Conservation (phyloP, 2,113 vertebrate genomes). For the Dromas ardeola region DNA sequence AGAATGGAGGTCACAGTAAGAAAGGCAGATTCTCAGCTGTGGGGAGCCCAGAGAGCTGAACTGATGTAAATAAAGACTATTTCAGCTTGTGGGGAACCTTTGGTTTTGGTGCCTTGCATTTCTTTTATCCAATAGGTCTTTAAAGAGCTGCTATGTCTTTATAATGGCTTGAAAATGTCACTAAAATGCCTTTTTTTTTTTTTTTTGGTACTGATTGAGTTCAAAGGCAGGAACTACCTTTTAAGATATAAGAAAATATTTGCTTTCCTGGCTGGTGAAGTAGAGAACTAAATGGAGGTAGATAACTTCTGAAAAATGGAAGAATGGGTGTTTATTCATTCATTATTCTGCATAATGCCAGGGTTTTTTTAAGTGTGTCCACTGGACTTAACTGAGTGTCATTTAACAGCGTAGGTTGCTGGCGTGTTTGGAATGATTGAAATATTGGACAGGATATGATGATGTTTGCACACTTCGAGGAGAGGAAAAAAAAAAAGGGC, state of each 20-base stretch:
- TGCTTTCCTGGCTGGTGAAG: not conserved
- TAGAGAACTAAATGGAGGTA: not conserved
- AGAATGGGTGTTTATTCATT: not conserved
- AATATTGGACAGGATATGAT: not conserved
- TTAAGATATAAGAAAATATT: not conserved
- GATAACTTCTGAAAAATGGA: not conserved
- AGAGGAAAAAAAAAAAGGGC: no score
- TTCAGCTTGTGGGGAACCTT: not conserved
- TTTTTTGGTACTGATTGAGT: not conserved
- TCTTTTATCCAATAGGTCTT: not conserved
- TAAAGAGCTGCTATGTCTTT: not conserved
- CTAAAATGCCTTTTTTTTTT: not conserved
- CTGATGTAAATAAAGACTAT: not conserved
- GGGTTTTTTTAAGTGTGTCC: not conserved
- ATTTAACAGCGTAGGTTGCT: not conserved
- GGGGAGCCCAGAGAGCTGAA: not conserved
- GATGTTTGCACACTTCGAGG: not conserved
- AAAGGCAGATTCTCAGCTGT: not conserved
- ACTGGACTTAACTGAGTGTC: not conserved
- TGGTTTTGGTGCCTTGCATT: not conserved
- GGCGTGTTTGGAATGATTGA: not conserved
- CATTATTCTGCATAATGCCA: not conserved
- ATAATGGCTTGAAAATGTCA: not conserved
- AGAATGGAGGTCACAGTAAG: not conserved
- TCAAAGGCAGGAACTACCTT: conserved; percentile 25